Evolutionary conservation across 2,888 invertebrate species (phyloP).

Genomic region (Oscheius sp.): DNA sequence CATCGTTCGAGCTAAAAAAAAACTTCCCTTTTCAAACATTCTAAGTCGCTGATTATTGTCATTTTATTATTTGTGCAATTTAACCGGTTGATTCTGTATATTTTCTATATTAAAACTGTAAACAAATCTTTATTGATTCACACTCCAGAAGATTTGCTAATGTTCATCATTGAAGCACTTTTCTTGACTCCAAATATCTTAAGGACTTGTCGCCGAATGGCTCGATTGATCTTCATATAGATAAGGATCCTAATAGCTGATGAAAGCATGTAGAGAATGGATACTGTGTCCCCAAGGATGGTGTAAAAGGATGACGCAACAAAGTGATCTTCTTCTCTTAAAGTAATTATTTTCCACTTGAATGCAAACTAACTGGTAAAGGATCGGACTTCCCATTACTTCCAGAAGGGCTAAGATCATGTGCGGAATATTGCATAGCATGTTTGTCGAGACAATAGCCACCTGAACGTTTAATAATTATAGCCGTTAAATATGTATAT

Average conservation of each 20-base stretch:
- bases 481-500: background rate
- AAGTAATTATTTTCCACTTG: conserved; percentile 14
- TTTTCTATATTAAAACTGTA: background rate
- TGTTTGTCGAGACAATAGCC: conserved; percentile 59
- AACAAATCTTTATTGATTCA: background rate
- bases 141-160: too few relatives aligned
- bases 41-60: background rate
- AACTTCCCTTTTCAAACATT: background rate
- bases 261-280: conserved; percentile 53
- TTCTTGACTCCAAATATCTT: background rate
- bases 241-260: conserved; percentile 58
- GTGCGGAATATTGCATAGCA: conserved; percentile 58
- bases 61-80: background rate
- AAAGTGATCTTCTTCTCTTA: conserved; percentile 51
- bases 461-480: conserved; percentile 34
- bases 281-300: conserved; percentile 55
- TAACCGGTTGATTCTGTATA: background rate
- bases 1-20: too few relatives aligned
- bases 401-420: conserved; percentile 52
- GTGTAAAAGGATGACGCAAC: conserved; percentile 60
- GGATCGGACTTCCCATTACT: conserved; percentile 42
- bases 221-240: conserved; percentile 56
- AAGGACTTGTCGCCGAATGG: conserved; percentile 40
- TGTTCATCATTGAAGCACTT: background rate
- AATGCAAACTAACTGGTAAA: conserved; percentile 37